Percentiles rank a stretch among this genome's conserved stretches.
Conservation (phyloP, 1,140 invertebrate species). For the Panonychus citri region DNA sequence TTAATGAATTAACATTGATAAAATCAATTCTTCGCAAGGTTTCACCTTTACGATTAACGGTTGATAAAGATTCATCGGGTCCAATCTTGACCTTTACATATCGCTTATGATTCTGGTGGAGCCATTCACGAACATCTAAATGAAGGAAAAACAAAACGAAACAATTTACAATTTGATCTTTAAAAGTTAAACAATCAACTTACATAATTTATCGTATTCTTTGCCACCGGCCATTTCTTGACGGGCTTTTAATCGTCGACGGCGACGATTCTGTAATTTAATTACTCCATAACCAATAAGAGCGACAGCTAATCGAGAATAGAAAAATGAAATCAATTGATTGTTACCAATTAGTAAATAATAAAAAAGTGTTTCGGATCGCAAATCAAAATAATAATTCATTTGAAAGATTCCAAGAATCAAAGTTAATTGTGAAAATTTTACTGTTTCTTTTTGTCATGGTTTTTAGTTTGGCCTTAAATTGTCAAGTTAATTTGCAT, state of each 20-base stretch:
- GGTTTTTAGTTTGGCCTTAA: too few relatives aligned
- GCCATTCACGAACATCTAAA: conserved; percentile 66
- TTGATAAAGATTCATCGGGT: conserved; percentile 41
- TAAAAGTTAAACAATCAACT: conserved; percentile 8
- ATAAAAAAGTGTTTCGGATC: too few relatives aligned
- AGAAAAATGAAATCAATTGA: not conserved
- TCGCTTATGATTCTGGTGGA: conserved; percentile 74
- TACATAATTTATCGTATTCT: conserved; percentile 62
- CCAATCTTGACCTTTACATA: conserved; percentile 61
- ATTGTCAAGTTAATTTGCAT: too few relatives aligned
- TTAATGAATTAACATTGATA: conserved; percentile 42
- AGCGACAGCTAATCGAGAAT: conserved; percentile 34
- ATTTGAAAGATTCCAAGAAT: too few relatives aligned
- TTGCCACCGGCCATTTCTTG: conserved; percentile 43
- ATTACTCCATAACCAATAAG: conserved; percentile 78
- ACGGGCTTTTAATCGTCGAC: conserved; percentile 48
- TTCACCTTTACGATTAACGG: conserved; percentile 36
- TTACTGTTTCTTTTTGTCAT: too few relatives aligned
- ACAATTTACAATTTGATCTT: not conserved
- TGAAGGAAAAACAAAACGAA: not conserved
- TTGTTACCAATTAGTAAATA: not conserved
- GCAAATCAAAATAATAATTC: too few relatives aligned
- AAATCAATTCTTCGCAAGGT: conserved; percentile 29
- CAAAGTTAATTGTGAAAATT: too few relatives aligned
- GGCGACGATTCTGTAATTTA: conserved; percentile 62